A percentile compares a stretch with the other conserved stretches of the same genome.
phyloP scores from a whole-genome alignment of 2,113 vertebrate genomes.

The Panurus biarmicus region DNA sequence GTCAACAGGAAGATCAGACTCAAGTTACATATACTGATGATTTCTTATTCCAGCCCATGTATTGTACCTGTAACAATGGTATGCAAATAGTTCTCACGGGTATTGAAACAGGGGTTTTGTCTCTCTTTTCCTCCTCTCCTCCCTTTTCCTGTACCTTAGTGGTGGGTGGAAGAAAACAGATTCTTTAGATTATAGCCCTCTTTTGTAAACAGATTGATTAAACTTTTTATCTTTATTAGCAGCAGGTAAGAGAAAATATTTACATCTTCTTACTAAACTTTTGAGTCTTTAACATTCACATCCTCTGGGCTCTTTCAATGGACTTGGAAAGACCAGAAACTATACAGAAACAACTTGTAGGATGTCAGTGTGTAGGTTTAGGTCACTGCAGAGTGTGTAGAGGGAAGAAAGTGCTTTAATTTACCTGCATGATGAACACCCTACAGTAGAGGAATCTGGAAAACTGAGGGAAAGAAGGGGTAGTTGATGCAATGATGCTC shows the following conservation, averaged over 20 bases:
- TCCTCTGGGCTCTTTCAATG: background rate
- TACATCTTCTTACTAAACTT: background rate
- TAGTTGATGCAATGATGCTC: background rate
- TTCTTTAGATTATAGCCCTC: background rate
- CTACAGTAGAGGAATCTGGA: background rate
- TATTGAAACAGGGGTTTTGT: background rate
- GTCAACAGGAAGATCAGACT: background rate
- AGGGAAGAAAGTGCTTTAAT: background rate
- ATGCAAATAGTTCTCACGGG: background rate
- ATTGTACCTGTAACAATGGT: background rate
- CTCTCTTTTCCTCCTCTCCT: background rate
- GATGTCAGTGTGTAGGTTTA: background rate
- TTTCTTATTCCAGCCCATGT: background rate
- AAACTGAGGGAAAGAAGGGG: background rate
- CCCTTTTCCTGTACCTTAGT: background rate
- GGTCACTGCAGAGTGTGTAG: background rate
- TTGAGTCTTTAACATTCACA: background rate
- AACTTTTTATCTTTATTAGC: background rate
- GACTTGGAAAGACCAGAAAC: background rate
- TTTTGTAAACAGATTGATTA: background rate
- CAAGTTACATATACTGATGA: background rate
- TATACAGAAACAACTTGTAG: background rate
- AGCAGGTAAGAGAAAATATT: background rate
- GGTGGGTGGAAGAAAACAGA: background rate
- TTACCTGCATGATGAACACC: background rate